These are phyloP conservation scores for Cylindroiulus punctatus DNA, from an alignment of 2,888 invertebrate species.

Conservation along the genomic window DNA sequence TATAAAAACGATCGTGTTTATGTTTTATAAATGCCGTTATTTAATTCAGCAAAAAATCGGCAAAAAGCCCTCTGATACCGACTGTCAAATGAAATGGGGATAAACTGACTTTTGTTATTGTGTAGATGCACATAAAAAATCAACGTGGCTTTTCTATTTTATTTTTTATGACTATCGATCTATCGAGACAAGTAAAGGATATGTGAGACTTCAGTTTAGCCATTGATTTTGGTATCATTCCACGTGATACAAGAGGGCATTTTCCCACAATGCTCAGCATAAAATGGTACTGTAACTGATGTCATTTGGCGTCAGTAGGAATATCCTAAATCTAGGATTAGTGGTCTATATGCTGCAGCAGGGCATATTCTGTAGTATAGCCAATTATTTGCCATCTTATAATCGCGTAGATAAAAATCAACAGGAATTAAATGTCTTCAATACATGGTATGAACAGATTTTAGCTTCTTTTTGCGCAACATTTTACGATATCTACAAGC, in stretches of 20 bases:
- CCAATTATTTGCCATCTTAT: no score
- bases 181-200: background rate
- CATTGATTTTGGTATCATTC: background rate
- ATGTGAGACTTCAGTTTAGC: background rate
- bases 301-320: background rate
- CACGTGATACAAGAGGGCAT: no score
- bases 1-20: background rate
- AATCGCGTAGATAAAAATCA: no score
- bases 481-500: background rate
- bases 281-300: background rate
- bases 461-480: background rate
- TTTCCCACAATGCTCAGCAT: no score
- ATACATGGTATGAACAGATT: background rate
- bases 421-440: background rate
- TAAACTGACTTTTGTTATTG: conserved; percentile 31
- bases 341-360: background rate
- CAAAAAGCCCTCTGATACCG: background rate
- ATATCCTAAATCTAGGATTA: background rate
- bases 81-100: conserved; percentile 13
- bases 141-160: background rate
- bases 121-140: conserved; percentile 30
- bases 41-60: background rate
- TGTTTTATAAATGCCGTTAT: background rate
- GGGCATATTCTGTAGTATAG: no score
- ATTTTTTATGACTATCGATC: conserved; percentile 19